Base-by-base conservation (phyloP, 2,888 invertebrate species). In the Epinotia demarniana region DNA sequence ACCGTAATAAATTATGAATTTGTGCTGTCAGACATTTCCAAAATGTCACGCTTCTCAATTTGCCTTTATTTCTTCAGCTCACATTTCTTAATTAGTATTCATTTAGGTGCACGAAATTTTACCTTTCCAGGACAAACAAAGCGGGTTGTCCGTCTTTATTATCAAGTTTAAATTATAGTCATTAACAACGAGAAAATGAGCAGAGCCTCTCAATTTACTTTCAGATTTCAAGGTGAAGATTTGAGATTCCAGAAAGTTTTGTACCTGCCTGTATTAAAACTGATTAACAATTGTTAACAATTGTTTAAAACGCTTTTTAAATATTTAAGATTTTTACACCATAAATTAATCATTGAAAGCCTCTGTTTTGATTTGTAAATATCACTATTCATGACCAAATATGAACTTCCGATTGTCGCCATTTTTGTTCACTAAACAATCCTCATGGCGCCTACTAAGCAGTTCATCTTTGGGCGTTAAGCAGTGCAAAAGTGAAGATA, bases 111-210 rank as follows among this genome's bases (percentile, higher is more conserved):
- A 87, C 84, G 84, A 89, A 91, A 88, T 88, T 90, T 87, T 86
- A 89, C 90, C 90, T 91, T 91, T 91, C 87, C 88, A 87, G 85
- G 84, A 84, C 86, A 89, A 91, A 93, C 90, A 91, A 91, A 89
- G 89, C 87, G 81, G 84, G 86, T 89, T 91, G 90, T 91, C 91
- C 87, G 85, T 92, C 90, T 90, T 90, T 91, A 90, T 92, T 91
- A 91, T 89, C 87, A 90, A 90, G 89, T 92, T 91, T 86, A 90
- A 92, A 92, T 93, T 91, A 90, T 90, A 92, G 90, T 88, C 90
- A 89, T 92, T 90, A 91, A 86, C 90, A 88, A 90, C 84, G 83
- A 89, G 87, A 89, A 89, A 91, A 90, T 85, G 86, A 89, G 85
- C 84, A 84, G 82, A 80, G 82, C 81, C 83, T 88, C 86, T 87